phyloP scores from a whole-genome alignment of 2,113 vertebrate genomes.

The Electrona antarctica region DNA sequence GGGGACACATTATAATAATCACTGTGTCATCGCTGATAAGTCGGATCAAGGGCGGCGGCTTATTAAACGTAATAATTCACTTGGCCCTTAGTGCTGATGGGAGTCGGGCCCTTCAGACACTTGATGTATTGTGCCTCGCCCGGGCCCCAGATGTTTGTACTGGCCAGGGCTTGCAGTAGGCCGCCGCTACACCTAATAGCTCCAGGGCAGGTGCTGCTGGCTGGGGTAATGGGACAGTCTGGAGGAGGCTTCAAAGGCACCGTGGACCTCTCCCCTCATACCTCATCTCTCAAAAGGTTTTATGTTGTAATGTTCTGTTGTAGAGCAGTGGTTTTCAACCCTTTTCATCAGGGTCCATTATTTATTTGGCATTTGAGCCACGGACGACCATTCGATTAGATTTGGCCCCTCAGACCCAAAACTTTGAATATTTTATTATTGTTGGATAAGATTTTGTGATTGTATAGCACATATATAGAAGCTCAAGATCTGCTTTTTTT shows the following conservation, averaged over 20 bases:
- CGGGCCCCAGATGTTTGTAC: constrained; percentile 66
- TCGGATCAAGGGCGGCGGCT: constrained; percentile 58
- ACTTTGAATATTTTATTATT: no score
- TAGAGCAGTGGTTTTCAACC: no score
- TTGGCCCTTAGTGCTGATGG: constrained; percentile 46
- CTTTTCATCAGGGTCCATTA: no score
- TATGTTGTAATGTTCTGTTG: no score
- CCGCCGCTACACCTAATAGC: constrained; percentile 56
- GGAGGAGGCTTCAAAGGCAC: constrained; percentile 64
- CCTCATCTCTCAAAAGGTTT: no score
- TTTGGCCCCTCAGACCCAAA: no score
- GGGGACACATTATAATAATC: constrained; percentile 54
- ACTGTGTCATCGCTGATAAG: constrained; percentile 52
- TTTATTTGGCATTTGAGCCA: no score
- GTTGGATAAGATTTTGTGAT: no score
- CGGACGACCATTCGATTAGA: no score
- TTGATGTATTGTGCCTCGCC: constrained; percentile 61
- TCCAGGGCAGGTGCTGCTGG: constrained; percentile 64
- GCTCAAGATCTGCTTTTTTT: no score
- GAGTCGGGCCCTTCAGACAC: constrained; percentile 56
- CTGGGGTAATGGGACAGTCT: constrained; percentile 62
- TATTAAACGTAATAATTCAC: constrained; percentile 55
- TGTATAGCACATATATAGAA: no score
- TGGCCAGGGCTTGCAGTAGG: constrained; percentile 47
- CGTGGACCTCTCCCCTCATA: background rate